phyloP scores from a whole-genome alignment of 2,888 invertebrate species.

The Drosophila tanythrix region DNA sequence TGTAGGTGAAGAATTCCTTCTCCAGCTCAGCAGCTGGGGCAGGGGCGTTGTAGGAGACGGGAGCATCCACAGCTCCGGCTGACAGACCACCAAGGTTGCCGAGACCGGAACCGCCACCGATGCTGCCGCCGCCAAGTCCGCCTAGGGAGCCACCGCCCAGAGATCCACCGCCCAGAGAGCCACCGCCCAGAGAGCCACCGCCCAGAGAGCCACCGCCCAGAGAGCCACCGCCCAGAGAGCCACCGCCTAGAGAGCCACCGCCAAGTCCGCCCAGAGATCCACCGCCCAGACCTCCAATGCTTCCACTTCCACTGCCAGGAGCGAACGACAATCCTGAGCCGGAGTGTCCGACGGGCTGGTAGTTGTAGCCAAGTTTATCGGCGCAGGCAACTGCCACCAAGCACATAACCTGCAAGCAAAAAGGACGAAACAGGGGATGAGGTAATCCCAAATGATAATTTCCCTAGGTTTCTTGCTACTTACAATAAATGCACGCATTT shows the following conservation, averaged over 20 bases:
- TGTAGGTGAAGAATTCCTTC: slow-evolving; percentile 82
- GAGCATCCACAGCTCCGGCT: slow-evolving; percentile 51
- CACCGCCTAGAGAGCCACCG: slow-evolving; percentile 28
- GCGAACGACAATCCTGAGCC: slow-evolving; percentile 68
- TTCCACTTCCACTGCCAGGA: slow-evolving; percentile 36
- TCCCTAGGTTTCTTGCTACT: slow-evolving; percentile 47
- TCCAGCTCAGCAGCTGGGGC: slow-evolving; percentile 73
- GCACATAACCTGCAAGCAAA: slow-evolving; percentile 69
- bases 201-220: slow-evolving; percentile 19
- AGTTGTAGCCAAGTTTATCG: slow-evolving; percentile 81
- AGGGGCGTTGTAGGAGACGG: slow-evolving; percentile 78
- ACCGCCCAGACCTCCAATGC: slow-evolving; percentile 14
- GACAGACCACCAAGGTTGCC: slow-evolving; percentile 36
- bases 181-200: slow-evolving; percentile 17
- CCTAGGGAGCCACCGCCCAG: slow-evolving; percentile 33
- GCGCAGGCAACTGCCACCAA: slow-evolving; percentile 78
- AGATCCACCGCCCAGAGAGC: slow-evolving; percentile 18
- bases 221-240: slow-evolving; percentile 8
- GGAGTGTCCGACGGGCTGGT: slow-evolving; percentile 75
- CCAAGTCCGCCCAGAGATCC: slow-evolving; percentile 18
- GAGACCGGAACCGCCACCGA: slow-evolving; percentile 35
- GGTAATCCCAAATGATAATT: slow-evolving; percentile 47
- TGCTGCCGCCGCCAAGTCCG: slow-evolving; percentile 21
- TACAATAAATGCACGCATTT: slow-evolving; percentile 80
- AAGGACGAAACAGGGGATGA: slow-evolving; percentile 1